A percentile compares a stretch with the other conserved stretches of the same genome.
phyloP scores from a whole-genome alignment of 2,113 vertebrate genomes.

The Parotia lawesii region DNA sequence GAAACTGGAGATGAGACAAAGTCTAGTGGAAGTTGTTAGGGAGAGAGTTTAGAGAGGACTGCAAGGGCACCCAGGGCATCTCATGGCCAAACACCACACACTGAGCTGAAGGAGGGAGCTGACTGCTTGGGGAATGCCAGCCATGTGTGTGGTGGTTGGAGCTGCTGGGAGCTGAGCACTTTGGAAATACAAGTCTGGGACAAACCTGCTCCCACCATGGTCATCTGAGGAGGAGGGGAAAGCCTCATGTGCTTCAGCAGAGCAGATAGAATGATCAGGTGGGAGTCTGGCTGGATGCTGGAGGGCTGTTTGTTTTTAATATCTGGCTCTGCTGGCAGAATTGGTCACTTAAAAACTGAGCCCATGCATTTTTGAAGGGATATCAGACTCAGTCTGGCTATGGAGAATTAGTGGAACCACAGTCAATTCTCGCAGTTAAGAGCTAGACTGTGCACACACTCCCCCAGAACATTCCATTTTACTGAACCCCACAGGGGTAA shows the following conservation, averaged over 20 bases:
- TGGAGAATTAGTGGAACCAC: background rate
- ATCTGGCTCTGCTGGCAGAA: background rate
- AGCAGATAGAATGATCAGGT: background rate
- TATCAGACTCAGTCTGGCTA: background rate
- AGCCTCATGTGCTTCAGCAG: background rate
- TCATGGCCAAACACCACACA: background rate
- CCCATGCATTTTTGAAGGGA: background rate
- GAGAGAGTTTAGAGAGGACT: background rate
- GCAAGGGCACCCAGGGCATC: background rate
- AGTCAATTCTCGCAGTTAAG: background rate
- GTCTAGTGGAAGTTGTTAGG: background rate
- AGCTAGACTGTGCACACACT: background rate
- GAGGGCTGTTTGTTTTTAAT: background rate
- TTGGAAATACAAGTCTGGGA: background rate
- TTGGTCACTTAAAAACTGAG: background rate
- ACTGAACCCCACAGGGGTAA: conserved; percentile 12
- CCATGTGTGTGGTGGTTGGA: background rate
- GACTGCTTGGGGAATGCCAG: background rate
- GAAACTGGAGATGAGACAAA: background rate
- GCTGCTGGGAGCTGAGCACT: background rate
- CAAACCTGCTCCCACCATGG: background rate
- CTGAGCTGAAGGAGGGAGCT: background rate
- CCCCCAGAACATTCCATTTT: background rate
- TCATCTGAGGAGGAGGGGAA: background rate
- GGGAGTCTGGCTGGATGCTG: background rate